Conservation (phyloP, 2,113 vertebrate genomes). For the Argyrosomus japonicus region DNA sequence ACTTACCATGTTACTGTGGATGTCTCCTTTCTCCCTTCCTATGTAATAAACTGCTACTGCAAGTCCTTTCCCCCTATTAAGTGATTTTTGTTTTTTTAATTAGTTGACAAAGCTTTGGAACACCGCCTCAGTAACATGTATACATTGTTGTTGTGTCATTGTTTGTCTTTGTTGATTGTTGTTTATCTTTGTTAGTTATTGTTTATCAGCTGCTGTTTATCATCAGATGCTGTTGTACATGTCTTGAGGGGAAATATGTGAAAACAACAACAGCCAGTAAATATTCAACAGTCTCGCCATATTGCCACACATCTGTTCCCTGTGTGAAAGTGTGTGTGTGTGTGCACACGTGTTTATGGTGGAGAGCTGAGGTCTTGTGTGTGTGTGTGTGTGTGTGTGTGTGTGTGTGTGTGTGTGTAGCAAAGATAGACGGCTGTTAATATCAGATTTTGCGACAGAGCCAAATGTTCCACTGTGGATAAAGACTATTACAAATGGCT, state of each 20-base stretch:
- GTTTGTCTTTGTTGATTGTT: constrained; percentile 53
- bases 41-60: background rate
- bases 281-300: constrained; percentile 67
- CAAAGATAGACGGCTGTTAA: constrained; percentile 52
- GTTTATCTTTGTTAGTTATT: constrained; percentile 48
- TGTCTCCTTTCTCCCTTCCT: background rate
- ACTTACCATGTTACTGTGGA: background rate
- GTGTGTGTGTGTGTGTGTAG: constrained; percentile 8
- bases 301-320: constrained; percentile 69
- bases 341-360: constrained; percentile 13
- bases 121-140: background rate
- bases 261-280: constrained; percentile 54
- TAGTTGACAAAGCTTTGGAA: background rate
- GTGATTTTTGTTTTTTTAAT: background rate
- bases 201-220: constrained; percentile 55
- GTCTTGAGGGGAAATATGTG: constrained; percentile 52
- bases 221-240: constrained; percentile 29
- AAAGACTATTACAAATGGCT: constrained; percentile 61
- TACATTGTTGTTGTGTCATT: constrained; percentile 13
- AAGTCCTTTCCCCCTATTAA: background rate
- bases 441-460: constrained; percentile 59
- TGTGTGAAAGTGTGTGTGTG: constrained; percentile 22
- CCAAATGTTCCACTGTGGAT: constrained; percentile 62
- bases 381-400: constrained; percentile 21
- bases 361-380: background rate